Conservation (phyloP, 2,113 vertebrate genomes). For the Boulengeromyrus knoepffleri region DNA sequence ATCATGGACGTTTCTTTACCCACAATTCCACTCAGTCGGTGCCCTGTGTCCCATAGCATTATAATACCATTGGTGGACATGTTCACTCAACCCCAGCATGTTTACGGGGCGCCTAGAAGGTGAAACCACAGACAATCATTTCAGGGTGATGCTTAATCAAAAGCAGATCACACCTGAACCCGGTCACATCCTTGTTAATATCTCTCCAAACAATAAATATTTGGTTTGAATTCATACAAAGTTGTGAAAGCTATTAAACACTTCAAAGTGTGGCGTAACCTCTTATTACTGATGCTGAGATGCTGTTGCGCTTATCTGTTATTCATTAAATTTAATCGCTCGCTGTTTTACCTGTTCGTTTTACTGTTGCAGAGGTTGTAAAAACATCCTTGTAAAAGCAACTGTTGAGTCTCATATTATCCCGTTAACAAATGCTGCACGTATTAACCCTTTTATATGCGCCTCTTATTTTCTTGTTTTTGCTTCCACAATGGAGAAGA, state of each 20-base stretch:
- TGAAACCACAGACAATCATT: conserved; percentile 47
- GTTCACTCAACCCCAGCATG: not conserved
- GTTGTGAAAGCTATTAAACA: conserved; percentile 36
- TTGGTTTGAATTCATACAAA: conserved; percentile 41
- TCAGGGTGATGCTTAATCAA: conserved; percentile 53
- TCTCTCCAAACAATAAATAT: conserved; percentile 72
- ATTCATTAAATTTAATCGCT: conserved; percentile 61
- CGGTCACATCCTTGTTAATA: conserved; percentile 63
- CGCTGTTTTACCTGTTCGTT: conserved; percentile 66
- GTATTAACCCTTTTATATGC: conserved; percentile 34
- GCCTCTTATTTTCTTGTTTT: not conserved
- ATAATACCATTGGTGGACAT: not conserved
- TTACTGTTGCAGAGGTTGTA: conserved; percentile 65
- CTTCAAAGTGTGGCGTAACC: conserved; percentile 52
- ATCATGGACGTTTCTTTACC: not conserved
- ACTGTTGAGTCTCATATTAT: conserved; percentile 54
- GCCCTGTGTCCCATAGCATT: not conserved
- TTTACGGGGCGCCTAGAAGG: conserved; percentile 34
- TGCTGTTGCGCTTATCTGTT: conserved; percentile 28
- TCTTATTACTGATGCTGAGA: conserved; percentile 43
- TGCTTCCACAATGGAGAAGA: not conserved
- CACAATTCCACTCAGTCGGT: not conserved
- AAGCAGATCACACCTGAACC: conserved; percentile 58
- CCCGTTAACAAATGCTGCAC: conserved; percentile 56
- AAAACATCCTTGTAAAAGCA: conserved; percentile 65